Evolutionary conservation across 2,113 vertebrate genomes (phyloP).

Genomic region (Corythornis vintsioides): DNA sequence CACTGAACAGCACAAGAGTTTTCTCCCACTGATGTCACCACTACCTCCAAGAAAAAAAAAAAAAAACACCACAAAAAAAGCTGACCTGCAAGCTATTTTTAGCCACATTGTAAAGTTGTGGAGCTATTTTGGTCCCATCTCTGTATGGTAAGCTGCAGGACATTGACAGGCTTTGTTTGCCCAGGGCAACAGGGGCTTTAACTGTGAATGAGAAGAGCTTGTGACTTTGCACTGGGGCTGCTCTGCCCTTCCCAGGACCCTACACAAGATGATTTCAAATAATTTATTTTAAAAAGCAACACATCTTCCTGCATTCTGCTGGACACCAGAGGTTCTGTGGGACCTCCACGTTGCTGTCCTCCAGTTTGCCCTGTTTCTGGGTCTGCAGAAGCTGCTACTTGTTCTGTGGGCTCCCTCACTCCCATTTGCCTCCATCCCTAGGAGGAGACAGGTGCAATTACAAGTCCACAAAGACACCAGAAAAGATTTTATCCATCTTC

Average conservation of each 20-base stretch:
- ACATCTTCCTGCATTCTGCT: neutral
- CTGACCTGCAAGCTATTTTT: slow-evolving; percentile 65
- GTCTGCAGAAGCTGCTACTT: neutral
- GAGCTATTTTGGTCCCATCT: slow-evolving; percentile 62
- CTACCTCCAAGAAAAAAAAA: slow-evolving; percentile 18
- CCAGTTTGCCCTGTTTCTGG: neutral
- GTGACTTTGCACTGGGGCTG: neutral
- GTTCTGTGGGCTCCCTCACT: neutral
- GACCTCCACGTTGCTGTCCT: neutral
- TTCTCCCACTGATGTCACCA: neutral
- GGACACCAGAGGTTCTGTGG: neutral
- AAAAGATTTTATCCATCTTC: slow-evolving; percentile 17
- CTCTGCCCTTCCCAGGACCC: neutral
- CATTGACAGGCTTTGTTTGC: slow-evolving; percentile 7
- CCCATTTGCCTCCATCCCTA: neutral
- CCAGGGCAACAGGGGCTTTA: slow-evolving; percentile 27
- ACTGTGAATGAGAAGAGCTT: neutral
- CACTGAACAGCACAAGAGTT: neutral
- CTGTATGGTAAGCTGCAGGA: slow-evolving; percentile 34
- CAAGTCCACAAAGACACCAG: neutral
- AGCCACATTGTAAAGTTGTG: slow-evolving; percentile 24
- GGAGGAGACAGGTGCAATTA: neutral
- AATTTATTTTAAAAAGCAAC: neutral
- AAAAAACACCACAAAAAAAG: neutral
- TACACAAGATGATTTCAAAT: neutral